Percentiles rank a stretch among this genome's conserved stretches.
Conservation (phyloP, 2,113 vertebrate species). For the Cnemophilus loriae region DNA sequence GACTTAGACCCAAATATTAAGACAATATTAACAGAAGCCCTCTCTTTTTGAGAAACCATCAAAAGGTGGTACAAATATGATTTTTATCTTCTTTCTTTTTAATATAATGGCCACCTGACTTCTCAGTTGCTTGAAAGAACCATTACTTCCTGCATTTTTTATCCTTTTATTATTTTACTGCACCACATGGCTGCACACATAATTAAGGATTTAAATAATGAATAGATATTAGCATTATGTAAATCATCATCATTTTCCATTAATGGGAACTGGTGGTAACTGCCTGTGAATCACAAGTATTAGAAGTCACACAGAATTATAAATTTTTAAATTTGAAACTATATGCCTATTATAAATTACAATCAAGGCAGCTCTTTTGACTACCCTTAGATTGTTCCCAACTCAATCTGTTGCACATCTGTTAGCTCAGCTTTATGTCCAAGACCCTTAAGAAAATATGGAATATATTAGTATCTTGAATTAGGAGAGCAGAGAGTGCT, state of each 20-base stretch:
- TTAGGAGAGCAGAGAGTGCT: neutral
- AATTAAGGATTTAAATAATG: slow-evolving; percentile 60
- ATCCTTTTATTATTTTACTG: slow-evolving; percentile 32
- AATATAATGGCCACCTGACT: neutral
- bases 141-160: slow-evolving; percentile 22
- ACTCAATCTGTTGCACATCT: slow-evolving; percentile 25
- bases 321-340: slow-evolving; percentile 11
- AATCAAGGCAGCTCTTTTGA: slow-evolving; percentile 9
- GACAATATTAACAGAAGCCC: neutral
- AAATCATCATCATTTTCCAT: slow-evolving; percentile 31
- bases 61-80: neutral
- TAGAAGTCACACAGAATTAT: neutral
- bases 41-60: neutral
- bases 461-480: neutral
- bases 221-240: slow-evolving; percentile 50
- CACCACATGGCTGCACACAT: slow-evolving; percentile 10
- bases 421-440: neutral
- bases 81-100: neutral
- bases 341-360: neutral
- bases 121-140: neutral
- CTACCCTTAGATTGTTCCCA: neutral
- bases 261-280: slow-evolving; percentile 20
- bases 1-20: neutral
- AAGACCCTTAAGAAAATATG: neutral
- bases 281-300: slow-evolving; percentile 22